These are phyloP conservation scores for Stenoptilia bipunctidactyla DNA, from an alignment of 2,888 invertebrate genomes.

Conservation along the genomic window DNA sequence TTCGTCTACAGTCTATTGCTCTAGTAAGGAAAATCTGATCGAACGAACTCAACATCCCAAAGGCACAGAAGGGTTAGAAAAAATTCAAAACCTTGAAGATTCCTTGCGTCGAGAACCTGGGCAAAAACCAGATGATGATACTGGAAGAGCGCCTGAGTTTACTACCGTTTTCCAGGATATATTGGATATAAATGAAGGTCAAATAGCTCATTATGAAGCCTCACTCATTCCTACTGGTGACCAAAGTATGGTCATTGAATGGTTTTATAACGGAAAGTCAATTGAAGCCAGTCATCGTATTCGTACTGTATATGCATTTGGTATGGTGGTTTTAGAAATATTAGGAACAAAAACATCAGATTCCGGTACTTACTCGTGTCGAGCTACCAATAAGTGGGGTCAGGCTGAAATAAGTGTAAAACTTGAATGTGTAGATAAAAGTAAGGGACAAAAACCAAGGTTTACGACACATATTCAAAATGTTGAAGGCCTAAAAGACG, in stretches of 20 bases:
- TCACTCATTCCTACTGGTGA: constrained; percentile 94
- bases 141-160: constrained; percentile 88
- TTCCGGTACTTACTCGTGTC: constrained; percentile 89
- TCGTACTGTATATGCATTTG: constrained; percentile 95
- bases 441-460: constrained; percentile 87
- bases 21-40: constrained; percentile 84
- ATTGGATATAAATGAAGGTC: constrained; percentile 90
- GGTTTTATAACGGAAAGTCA: constrained; percentile 94
- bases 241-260: constrained; percentile 94
- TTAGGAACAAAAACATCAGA: constrained; percentile 94
- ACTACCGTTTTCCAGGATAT: constrained; percentile 89
- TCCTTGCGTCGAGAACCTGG: constrained; percentile 81
- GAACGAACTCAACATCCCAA: constrained; percentile 94
- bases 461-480: constrained; percentile 91
- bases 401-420: constrained; percentile 87
- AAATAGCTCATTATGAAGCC: constrained; percentile 98
- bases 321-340: constrained; percentile 97
- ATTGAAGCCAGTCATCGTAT: constrained; percentile 91
- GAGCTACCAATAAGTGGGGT: constrained; percentile 92
- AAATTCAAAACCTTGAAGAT: constrained; percentile 91
- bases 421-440: constrained; percentile 86
- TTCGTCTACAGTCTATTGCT: constrained; percentile 88
- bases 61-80: constrained; percentile 92
- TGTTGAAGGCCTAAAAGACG: constrained; percentile 88
- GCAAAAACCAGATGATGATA: constrained; percentile 77